Percentiles rank a stretch among this genome's conserved stretches.
phyloP scores from a whole-genome alignment of 2,113 vertebrate species.

The Turdus rufiventris region DNA sequence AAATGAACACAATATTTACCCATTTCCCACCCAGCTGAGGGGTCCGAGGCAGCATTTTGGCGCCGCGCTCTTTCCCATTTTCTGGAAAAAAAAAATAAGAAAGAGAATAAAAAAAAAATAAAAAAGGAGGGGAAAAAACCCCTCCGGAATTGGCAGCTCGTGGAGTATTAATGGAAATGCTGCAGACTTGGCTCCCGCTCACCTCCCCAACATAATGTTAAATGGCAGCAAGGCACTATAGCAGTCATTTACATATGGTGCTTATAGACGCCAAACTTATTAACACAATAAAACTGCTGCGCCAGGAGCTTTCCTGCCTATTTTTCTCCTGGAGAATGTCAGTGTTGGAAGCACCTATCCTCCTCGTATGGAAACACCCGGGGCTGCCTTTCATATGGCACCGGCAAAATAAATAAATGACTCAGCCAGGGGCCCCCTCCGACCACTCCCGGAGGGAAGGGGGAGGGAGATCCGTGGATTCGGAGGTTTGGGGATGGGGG shows the following conservation, averaged over 20 bases:
- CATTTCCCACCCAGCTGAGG: background rate
- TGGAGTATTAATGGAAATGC: conserved; percentile 37
- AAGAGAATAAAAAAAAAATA: fast-evolving
- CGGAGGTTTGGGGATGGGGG: fast-evolving
- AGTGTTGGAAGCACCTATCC: conserved; percentile 54
- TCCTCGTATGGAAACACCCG: conserved; percentile 27
- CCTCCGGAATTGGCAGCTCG: conserved; percentile 49
- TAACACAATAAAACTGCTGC: conserved; percentile 68
- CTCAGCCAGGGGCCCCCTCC: background rate
- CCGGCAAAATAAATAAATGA: conserved; percentile 10
- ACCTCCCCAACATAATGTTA: conserved; percentile 64
- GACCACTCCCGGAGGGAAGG: background rate
- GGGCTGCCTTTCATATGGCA: conserved; percentile 40
- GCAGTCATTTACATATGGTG: conserved; percentile 70
- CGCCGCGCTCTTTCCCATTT: background rate
- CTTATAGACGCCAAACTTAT: conserved; percentile 71
- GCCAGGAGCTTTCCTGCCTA: conserved; percentile 56
- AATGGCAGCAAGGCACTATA: conserved; percentile 65
- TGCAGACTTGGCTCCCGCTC: conserved; percentile 65
- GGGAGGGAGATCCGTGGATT: fast-evolving
- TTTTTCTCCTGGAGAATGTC: conserved; percentile 50
- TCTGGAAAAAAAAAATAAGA: no score
- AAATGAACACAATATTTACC: background rate
- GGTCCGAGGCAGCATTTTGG: background rate
- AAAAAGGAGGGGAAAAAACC: fast-evolving